Evolutionary conservation across 2,888 invertebrate genomes (phyloP), one percentile per base, ranked within the genome.

Genomic region (Sarcophaga subvicina): DNA sequence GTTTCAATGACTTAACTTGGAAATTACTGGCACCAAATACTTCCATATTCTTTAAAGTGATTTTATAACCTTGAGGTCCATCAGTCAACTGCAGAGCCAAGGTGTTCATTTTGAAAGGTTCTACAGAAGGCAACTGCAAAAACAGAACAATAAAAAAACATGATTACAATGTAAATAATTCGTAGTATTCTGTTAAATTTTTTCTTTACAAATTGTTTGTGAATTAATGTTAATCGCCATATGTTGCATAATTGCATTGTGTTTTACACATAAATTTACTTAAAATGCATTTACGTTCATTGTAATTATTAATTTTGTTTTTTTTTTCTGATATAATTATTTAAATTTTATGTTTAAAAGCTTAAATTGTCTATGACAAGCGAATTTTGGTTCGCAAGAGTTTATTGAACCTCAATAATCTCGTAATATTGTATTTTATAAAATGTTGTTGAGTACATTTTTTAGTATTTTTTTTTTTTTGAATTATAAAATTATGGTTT

Each of bases 1-100:
- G 92, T 89, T 94, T 95, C 71, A 96, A 89, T 59, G 94, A 94
- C 72, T 94, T 94, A 1, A 96, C 94, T 49, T 94, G 93, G 89
- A 95, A 96, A 87, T 95, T 95, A 89, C 96, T 95, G 4, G 96
- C 95, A 8, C 96, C 96, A 88, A 93, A 94, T 4, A 95, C 95
- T 86, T 95, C 94, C 88, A 96, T 94, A 88, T 96, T 94, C 85
- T 94, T 94, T 73, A 95, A 92, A 1, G 94, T 94, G 63, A 96
- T 94, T 91, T 94, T 95, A 84, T 96, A 96, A 80, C 94, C 95
- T 90, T 94, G 95, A 78, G 94, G 94, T 69, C 94, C 95, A 86
- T 93, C 95, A 85, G 93, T 95, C 88, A 93, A 93, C 90, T 93
- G 95, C 90, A 96, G 92, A 17, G 95, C 94, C 45, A 96, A 90